Conservation (phyloP, 2,888 invertebrate genomes). For the Philereme transversata region DNA sequence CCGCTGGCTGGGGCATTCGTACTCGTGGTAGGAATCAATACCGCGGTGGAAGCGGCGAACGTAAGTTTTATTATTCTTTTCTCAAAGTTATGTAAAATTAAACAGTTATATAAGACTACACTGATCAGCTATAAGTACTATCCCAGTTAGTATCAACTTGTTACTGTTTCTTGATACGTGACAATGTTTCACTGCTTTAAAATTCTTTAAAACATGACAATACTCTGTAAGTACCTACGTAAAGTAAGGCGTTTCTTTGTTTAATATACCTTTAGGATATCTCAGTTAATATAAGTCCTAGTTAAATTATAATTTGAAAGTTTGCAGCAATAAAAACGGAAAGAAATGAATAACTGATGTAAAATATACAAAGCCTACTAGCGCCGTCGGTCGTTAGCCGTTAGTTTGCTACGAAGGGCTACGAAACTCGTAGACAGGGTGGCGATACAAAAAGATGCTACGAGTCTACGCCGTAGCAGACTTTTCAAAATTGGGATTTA, state of each 20-base stretch:
- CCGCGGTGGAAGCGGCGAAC: slow-evolving; percentile 78
- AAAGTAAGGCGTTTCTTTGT: no score
- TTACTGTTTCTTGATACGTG: no score
- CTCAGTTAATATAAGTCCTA: no score
- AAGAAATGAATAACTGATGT: slow-evolving; percentile 3
- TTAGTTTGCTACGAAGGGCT: slow-evolving; percentile 32
- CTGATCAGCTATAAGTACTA: neutral
- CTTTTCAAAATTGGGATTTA: slow-evolving; percentile 66
- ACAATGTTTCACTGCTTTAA: no score
- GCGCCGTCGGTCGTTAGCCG: slow-evolving; percentile 5
- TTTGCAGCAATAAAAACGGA: slow-evolving; percentile 7
- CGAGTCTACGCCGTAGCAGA: slow-evolving; percentile 44
- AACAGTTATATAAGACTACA: slow-evolving; percentile 20
- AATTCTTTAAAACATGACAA: no score
- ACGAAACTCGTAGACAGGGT: slow-evolving; percentile 38
- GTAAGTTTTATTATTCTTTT: slow-evolving; percentile 59
- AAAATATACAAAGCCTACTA: slow-evolving; percentile 10
- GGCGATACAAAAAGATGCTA: slow-evolving; percentile 32
- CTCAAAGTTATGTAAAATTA: slow-evolving; percentile 29
- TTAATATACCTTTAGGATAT: no score
- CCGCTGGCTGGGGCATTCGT: slow-evolving; percentile 57
- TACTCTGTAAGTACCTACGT: no score
- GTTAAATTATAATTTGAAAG: neutral
- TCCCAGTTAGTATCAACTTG: no score
- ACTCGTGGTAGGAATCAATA: slow-evolving; percentile 79